Base-by-base conservation (phyloP, 2,888 invertebrate genomes). In the Tetramorium bicarinatum region DNA sequence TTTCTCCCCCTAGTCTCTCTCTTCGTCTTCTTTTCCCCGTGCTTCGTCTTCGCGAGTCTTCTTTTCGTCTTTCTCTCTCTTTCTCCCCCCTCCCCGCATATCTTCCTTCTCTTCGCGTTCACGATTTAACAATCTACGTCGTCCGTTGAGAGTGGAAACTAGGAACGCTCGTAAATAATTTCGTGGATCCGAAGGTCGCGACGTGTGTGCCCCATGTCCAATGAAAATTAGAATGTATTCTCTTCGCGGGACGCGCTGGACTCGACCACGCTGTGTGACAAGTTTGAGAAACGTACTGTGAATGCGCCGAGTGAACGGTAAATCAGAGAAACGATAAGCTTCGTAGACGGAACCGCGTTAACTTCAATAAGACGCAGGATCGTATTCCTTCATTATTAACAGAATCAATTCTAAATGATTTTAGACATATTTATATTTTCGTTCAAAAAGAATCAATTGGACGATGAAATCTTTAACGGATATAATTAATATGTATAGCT, bases 81-180 rank as follows among this genome's bases (percentile, higher is more conserved):
- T 9, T 29, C 29, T 29, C 18, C 34, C 13, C 21, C 8, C 2
- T 4, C 11, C 7, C 7, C 72, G 25, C 64, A 38, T 44, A 56
- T 54, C 77, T 54, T 54, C 41, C 77, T 64, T 38, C 52, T 64
- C 74, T 82, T 82, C 64, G 38, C 52, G 29, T 77, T 67, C 77
- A 54, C 72, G 49, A 38, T 71, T 71, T 79, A 71, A 79, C 79
- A 61, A 79, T 79, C 79, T 59, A 25, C 79, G 59, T 79, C 71
- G 56, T 44, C 59, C 47, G 47, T n/a, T 41, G 44, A 18, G 47
- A 79, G 49, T 72, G 25, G 72, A 47, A 59, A 72, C 79, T 79
- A 79, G 72, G 38, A 79, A 79, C 79, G 72, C 49, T 71, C 85
- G 81, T 87, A 87, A 87, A 88, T 87, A 87, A 88, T 84, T 79